Evolutionary conservation across 2,888 invertebrate species (phyloP), one percentile per base, ranked within the genome.

Genomic region (Lycophotia porphyrea): DNA sequence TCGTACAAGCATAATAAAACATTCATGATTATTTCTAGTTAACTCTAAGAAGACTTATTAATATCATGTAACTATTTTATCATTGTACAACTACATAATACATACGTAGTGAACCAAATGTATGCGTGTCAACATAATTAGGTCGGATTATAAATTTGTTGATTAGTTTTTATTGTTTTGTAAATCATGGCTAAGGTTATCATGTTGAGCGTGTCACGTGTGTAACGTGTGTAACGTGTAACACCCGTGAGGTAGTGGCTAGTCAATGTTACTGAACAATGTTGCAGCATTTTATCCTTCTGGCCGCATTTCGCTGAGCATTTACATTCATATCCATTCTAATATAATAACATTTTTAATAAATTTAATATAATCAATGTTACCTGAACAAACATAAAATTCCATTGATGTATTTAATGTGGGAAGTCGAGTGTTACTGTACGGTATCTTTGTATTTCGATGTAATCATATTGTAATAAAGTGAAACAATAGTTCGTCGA

Each of bases 391-490:
- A 89, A 88, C 84, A 76, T 90, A 75, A 90, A 92, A 94, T 94
- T 93, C 93, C 93, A 93, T 94, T 89, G 90, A 90, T 94, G 93
- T 93, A 93, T 92, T 92, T 91, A 92, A 81, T 91, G 91, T 91
- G 84, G 89, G 88, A 88, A 87, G 49, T 88, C 90, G 90, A 88
- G 87, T 88, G 93, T 92, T 92, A 92, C 92, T 91, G 85, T 91
- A 88, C 89, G 91, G 91, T 93, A 93, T 92, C 92, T 88, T 90
- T 91, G 93, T 94, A 93, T 92, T 93, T 95, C 92, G 92, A 94
- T 93, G 91, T 94, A 91, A 91, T 92, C 89, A 88, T 91, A 89
- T 90, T 89, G 82, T 89, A 88, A 85, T 89, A 87, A 90, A 91
- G 90, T 90, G 87, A 90, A 91, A 67, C 69, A 72, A 89, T 89